phyloP scores from a whole-genome alignment of 2,113 vertebrate species.

The Heterotis niloticus region DNA sequence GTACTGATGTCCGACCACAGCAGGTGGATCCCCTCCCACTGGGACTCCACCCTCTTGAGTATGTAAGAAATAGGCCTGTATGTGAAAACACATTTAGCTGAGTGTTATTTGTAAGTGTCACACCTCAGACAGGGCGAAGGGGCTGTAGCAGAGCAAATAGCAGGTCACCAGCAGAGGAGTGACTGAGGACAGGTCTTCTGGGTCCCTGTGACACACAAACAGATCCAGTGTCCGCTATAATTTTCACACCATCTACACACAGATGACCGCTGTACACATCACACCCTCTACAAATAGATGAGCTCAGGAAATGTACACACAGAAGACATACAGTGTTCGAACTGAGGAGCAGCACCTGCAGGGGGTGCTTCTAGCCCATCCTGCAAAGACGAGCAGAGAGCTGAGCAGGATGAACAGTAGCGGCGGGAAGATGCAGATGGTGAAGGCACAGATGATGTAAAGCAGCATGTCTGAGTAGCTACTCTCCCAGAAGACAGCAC shows the following conservation, averaged over 20 bases:
- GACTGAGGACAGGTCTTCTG: slow-evolving; percentile 55
- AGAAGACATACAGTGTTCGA: too few species aligned
- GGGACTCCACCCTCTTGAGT: too few species aligned
- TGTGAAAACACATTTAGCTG: too few species aligned
- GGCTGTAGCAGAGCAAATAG: slow-evolving; percentile 61
- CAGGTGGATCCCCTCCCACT: too few species aligned
- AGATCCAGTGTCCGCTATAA: not conserved
- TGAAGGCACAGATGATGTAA: slow-evolving; percentile 62
- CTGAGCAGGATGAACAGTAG: slow-evolving; percentile 55
- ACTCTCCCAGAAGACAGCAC: slow-evolving; percentile 65
- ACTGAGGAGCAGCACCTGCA: slow-evolving; percentile 41
- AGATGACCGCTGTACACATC: not conserved
- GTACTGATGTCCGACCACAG: too few species aligned
- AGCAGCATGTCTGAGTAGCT: slow-evolving; percentile 65
- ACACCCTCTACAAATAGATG: not conserved
- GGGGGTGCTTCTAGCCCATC: slow-evolving; percentile 24
- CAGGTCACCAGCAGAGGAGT: slow-evolving; percentile 52
- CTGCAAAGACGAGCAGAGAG: slow-evolving; percentile 40
- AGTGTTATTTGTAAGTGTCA: slow-evolving; percentile 4
- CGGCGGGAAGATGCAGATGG: slow-evolving; percentile 54
- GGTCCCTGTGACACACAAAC: slow-evolving; percentile 35
- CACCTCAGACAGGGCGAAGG: slow-evolving; percentile 63
- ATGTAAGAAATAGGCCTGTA: too few species aligned
- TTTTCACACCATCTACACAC: not conserved
- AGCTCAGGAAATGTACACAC: not conserved